Evolutionary conservation across 2,113 vertebrate species (phyloP).

Genomic region (Chaetura pelagica): DNA sequence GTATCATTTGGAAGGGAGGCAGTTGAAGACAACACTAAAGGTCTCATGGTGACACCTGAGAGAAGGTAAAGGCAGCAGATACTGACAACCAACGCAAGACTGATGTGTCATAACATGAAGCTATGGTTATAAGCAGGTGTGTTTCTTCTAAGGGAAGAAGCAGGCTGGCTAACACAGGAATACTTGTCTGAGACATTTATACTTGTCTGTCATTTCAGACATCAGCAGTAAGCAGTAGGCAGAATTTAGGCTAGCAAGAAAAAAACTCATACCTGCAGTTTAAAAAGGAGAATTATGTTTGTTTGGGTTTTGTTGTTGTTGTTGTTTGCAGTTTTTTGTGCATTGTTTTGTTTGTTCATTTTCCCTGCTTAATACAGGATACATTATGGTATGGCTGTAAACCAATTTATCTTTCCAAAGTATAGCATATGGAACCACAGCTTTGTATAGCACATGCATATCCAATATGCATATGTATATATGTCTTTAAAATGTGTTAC

Average conservation of each 20-base stretch:
- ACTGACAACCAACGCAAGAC: background rate
- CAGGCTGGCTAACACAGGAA: background rate
- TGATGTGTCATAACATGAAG: background rate
- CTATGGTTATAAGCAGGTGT: fast-evolving
- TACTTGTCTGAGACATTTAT: background rate
- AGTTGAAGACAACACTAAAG: background rate
- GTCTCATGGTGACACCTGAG: background rate
- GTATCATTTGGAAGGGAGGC: background rate
- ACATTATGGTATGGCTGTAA: background rate
- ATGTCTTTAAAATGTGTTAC: background rate
- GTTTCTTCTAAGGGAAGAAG: background rate
- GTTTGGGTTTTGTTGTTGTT: too few species aligned
- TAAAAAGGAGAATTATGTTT: background rate
- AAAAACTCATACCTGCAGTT: background rate
- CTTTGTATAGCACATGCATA: background rate
- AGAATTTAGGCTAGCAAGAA: background rate
- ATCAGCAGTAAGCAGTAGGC: background rate
- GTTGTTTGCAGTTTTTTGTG: too few species aligned
- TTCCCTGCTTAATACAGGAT: background rate
- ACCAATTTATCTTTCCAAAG: background rate
- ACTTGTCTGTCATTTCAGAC: background rate
- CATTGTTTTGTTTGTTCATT: background rate
- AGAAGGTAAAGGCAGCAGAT: background rate
- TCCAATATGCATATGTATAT: fast-evolving
- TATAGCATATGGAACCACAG: background rate